Evolutionary conservation across 1,140 invertebrate genomes (phyloP).

Genomic region (Ceratina japonica): DNA sequence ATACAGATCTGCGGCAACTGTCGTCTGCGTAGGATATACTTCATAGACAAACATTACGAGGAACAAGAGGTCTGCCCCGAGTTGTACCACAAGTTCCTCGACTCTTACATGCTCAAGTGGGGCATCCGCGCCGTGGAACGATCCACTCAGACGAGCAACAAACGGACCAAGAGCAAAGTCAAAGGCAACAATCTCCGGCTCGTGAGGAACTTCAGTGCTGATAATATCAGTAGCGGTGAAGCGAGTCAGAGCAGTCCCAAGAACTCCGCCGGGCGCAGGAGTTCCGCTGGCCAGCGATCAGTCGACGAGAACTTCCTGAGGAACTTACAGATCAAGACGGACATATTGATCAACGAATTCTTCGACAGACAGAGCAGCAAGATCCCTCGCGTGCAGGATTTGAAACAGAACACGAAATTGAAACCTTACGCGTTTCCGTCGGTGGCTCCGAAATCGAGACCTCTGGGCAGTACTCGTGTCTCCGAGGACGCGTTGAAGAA

Average conservation of each 20-base stretch:
- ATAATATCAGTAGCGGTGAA: not conserved
- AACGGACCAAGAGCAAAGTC: conserved; percentile 21
- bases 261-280: not conserved
- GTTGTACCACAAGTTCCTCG: conserved; percentile 66
- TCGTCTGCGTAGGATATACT: conserved; percentile 68
- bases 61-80: conserved; percentile 58
- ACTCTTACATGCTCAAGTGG: conserved; percentile 71
- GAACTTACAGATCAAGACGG: conserved; percentile 52
- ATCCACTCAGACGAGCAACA: conserved; percentile 61
- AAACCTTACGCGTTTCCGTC: conserved; percentile 30
- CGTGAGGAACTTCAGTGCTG: not conserved
- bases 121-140: conserved; percentile 60
- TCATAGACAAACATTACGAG: conserved; percentile 66
- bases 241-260: not conserved
- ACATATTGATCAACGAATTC: conserved; percentile 55
- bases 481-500: not conserved
- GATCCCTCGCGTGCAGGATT: not conserved
- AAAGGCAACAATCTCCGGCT: not conserved
- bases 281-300: not conserved
- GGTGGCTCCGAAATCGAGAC: not conserved
- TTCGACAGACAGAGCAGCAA: conserved; percentile 36
- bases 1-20: conserved; percentile 67
- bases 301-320: conserved; percentile 47
- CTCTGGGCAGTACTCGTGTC: not conserved
- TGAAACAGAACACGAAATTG: conserved; percentile 1